Base-by-base conservation (phyloP, 2,888 invertebrate genomes). In the Drosophila testacea region DNA sequence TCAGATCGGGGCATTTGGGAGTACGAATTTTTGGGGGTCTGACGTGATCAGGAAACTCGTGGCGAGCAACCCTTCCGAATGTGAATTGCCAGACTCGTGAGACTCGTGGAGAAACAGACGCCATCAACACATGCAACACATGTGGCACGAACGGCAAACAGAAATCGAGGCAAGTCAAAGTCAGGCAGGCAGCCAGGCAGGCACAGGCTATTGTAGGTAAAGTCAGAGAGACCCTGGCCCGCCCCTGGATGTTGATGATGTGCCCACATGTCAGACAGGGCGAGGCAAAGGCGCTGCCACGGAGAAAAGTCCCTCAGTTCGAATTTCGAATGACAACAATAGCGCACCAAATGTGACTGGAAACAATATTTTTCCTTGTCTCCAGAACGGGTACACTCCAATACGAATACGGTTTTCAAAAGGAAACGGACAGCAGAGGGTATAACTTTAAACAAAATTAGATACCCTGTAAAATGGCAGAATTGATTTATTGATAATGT, bases 321-420 rank as follows among this genome's bases (percentile, higher is more conserved):
- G 36, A 73, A 67, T 77, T 44, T 36, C 59, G 36, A 73, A 67
- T 77, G 74, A 67, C 73, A 77, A 83, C 87, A 86, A 86, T 83
- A 78, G 79, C 69, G 67, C 79, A 76, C 66, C 87, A 80, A 86
- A 83, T 75, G 75, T 56, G 71, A 75, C 66, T 75, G 72, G 75
- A 77, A 88, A 91, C 86, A 85, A 83, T 85, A 90, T 90, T 89
- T 88, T 83, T 82, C 91, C 90, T 91, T 91, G 91, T 90, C 61
- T 72, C 44, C 4, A 30, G 42, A 65, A 73, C 71, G 79, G 69
- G 34, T 56, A 67, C 6, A 13, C 39, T 54, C 64, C 39, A 41
- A 34, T 41, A 39, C 36, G 28, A 39, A 50, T 16, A 34, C 28
- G 30, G 6, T 54, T 59, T 32, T 10, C 10, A 4, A 39, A 50